Conservation (phyloP, 2,113 vertebrate genomes). For the Orthonyx spaldingii region DNA sequence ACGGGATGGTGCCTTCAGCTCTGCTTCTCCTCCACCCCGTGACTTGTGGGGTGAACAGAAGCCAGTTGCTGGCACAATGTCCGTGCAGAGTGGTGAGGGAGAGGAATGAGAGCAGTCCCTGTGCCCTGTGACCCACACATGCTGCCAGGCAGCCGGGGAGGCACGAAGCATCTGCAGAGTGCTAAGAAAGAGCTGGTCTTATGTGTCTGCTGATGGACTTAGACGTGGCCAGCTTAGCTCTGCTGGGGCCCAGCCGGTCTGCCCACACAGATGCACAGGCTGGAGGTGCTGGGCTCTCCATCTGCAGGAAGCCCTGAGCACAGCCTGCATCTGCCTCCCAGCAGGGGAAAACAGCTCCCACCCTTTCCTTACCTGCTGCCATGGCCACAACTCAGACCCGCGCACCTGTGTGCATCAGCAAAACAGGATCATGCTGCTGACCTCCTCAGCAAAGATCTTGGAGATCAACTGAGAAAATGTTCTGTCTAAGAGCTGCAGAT, state of each 20-base stretch:
- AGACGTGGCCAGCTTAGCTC: slow-evolving; percentile 41
- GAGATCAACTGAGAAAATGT: slow-evolving; percentile 40
- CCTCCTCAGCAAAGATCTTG: slow-evolving; percentile 39
- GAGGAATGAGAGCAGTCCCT: not conserved
- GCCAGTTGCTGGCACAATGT: not conserved
- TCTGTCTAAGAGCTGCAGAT: slow-evolving; percentile 46
- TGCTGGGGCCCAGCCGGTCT: slow-evolving; percentile 27
- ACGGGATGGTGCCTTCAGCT: not conserved
- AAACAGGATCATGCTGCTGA: not conserved
- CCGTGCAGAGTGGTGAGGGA: not conserved
- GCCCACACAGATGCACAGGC: not conserved
- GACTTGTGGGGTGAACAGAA: not conserved
- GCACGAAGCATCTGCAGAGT: not conserved
- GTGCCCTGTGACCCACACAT: not conserved
- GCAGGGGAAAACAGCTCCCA: not conserved
- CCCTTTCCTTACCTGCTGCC: not conserved
- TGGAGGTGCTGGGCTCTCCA: not conserved
- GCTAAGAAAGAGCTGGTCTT: slow-evolving; percentile 52
- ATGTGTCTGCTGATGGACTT: slow-evolving; percentile 58
- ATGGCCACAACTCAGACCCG: not conserved
- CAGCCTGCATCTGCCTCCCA: not conserved
- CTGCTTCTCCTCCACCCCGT: not conserved
- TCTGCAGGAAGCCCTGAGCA: not conserved
- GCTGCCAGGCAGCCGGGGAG: not conserved
- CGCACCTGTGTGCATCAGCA: not conserved